phyloP scores from a whole-genome alignment of 2,888 invertebrate species.

The Cryptops parisi region DNA sequence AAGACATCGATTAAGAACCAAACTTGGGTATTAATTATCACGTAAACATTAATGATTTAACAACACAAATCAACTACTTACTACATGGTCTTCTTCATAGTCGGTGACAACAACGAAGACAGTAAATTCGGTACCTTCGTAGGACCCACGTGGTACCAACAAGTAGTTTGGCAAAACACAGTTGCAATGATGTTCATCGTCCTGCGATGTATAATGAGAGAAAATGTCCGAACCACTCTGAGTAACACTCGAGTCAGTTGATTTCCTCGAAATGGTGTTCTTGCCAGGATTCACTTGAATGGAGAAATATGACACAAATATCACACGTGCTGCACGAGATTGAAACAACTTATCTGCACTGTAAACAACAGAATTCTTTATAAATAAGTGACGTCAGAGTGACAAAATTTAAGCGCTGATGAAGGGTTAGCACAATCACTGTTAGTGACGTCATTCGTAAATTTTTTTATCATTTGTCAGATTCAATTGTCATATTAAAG shows the following conservation, averaged over 20 bases:
- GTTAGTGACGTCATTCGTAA: no score
- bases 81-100: slow-evolving; percentile 29
- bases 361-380: no score
- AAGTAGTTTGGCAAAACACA: slow-evolving; percentile 56
- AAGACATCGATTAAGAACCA: no score
- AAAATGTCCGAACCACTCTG: slow-evolving; percentile 23
- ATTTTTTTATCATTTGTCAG: no score
- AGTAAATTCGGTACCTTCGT: slow-evolving; percentile 48
- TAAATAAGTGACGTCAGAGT: no score
- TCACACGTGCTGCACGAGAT: no score
- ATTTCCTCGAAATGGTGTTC: slow-evolving; percentile 22
- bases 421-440: no score
- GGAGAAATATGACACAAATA: no score
- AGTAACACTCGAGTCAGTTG: slow-evolving; percentile 24
- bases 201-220: slow-evolving; percentile 21
- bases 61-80: neutral
- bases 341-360: no score
- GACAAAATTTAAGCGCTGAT: no score
- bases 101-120: slow-evolving; percentile 44
- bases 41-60: neutral
- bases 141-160: slow-evolving; percentile 52
- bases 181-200: slow-evolving; percentile 20
- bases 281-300: slow-evolving; percentile 39
- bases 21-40: no score
- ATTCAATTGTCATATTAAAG: no score